Conservation (phyloP, 2,888 invertebrate genomes). For the Yponomeuta malinellus region DNA sequence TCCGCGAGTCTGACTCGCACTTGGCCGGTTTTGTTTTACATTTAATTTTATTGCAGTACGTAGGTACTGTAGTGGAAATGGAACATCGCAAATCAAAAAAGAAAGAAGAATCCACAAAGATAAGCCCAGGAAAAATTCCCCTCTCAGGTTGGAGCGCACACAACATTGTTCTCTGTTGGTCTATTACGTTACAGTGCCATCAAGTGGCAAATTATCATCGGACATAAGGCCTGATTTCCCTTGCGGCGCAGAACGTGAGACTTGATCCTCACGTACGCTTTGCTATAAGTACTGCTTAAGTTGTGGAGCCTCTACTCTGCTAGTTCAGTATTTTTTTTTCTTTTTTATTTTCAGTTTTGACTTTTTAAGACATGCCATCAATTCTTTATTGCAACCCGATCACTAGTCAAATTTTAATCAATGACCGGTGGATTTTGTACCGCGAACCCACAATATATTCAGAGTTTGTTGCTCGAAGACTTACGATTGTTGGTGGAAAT, state of each 20-base stretch:
- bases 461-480: no score
- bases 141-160: neutral
- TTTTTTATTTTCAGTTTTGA: no score
- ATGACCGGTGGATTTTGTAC: no score
- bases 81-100: no score
- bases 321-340: no score
- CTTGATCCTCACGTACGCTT: neutral
- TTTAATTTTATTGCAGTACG: neutral
- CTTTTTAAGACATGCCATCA: no score
- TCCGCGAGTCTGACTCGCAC: constrained; percentile 4
- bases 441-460: no score
- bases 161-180: neutral
- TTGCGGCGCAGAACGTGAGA: constrained; percentile 10
- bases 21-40: neutral
- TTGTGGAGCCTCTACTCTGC: neutral
- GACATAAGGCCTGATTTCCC: constrained; percentile 16
- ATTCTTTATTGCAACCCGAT: no score
- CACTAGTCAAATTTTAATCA: no score
- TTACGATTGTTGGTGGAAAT: no score
- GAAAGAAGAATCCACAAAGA: neutral
- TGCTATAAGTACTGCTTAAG: neutral
- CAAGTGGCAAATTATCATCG: constrained; percentile 11
- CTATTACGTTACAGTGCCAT: constrained; percentile 7
- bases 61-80: neutral
- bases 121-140: neutral